Evolutionary conservation across 2,113 vertebrate species (phyloP), one percentile per base, ranked within the genome.

Genomic region (Hemiscyllium ocellatum): DNA sequence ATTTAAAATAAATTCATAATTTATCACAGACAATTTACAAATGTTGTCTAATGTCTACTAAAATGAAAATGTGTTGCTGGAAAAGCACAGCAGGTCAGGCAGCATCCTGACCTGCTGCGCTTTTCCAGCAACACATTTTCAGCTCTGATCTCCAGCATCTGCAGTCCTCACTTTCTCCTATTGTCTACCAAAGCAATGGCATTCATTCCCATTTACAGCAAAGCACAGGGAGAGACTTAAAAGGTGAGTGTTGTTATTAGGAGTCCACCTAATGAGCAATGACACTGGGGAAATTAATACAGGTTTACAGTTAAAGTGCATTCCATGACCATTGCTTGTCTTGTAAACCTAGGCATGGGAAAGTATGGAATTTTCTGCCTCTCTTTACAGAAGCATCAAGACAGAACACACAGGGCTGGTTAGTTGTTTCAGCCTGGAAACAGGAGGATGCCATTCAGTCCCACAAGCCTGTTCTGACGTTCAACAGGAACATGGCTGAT

Each of bases 1-100:
- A 68, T 47, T 94, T 94, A 70, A 94, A 69, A 68, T 37, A n/a
- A 69, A 94, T 94, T 69, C 68, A 94, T 94, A 69, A 94, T 69
- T 94, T 70, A 94, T 94, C 91, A 68, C n/a, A 20, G 20, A 47
- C 66, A 68, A 69, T 94, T 70, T 94, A 94, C 66, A 94, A 70
- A 94, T 70, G 68, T 47, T 37, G 69, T 47, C 47, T 68, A 94
- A 94, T 94, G 91, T n/a, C 20, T 69, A 47, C 42, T 47, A 47
- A 47, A 47, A 0, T 47, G 42, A 47, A 47, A 47, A 47, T 47
- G 42, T 47, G 42, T 47, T 47, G 42, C 42, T 47, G 42, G 42
- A 47, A 47, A 47, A 47, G 42, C 42, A 47, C 42, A 47, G 42
- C 42, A 47, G 42, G 42, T 47, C 42, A 47, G 42, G 42, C 42